phyloP scores from a whole-genome alignment of 2,113 vertebrate genomes.

The Zosterops borbonicus region DNA sequence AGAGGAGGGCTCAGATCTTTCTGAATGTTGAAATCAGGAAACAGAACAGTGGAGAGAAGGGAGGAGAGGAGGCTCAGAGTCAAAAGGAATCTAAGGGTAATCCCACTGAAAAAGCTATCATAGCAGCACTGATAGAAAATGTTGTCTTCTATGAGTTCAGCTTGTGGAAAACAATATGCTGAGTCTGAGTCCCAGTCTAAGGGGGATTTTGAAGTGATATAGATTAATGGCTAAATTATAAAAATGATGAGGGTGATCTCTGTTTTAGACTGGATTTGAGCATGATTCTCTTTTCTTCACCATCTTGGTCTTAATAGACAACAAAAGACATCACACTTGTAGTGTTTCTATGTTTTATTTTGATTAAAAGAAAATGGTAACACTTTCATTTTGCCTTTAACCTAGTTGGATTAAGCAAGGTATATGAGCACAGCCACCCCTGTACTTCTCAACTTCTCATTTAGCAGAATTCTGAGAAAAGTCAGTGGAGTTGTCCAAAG shows the following conservation, averaged over 20 bases:
- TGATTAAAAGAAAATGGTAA: background rate
- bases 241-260: background rate
- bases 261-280: background rate
- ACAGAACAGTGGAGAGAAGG: background rate
- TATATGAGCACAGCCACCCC: background rate
- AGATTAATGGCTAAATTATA: background rate
- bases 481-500: background rate
- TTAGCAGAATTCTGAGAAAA: background rate
- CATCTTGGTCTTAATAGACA: background rate
- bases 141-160: background rate
- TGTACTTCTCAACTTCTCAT: background rate
- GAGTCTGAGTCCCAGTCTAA: background rate
- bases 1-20: background rate
- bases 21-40: background rate
- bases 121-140: background rate
- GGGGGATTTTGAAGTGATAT: background rate
- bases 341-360: background rate
- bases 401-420: background rate
- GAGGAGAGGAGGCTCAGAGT: fast-evolving
- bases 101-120: background rate
- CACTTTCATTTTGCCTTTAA: background rate
- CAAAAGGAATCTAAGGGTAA: background rate
- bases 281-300: background rate
- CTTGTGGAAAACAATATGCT: background rate
- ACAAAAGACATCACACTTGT: background rate